Evolutionary conservation across 2,797 vertebrate species (phyloP).

Genomic region (Selene dorsalis): DNA sequence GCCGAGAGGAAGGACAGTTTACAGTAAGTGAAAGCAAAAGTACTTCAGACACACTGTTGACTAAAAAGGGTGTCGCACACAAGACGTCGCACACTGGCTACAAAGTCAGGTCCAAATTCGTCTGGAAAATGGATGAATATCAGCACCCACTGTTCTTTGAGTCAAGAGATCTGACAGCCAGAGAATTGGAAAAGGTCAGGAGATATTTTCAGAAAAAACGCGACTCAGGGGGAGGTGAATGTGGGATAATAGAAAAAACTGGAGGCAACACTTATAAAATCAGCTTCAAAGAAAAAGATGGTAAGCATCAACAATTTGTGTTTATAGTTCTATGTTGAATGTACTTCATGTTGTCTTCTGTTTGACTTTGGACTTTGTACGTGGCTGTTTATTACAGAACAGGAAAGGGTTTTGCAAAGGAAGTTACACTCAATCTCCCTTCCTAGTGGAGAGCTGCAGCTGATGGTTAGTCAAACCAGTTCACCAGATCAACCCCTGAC

Average conservation of each 20-base stretch:
- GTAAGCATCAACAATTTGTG: conserved; percentile 28
- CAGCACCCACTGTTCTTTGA: conserved; percentile 66
- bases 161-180: conserved; percentile 39
- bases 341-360: not conserved
- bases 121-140: conserved; percentile 39
- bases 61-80: accelerated
- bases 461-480: conserved; percentile 48
- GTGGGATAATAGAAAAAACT: conserved; percentile 47
- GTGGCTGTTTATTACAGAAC: conserved; percentile 47
- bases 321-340: not conserved
- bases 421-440: conserved; percentile 59
- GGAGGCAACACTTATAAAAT: conserved; percentile 52
- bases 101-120: not conserved
- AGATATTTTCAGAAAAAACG: conserved; percentile 64
- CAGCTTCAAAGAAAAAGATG: conserved; percentile 54
- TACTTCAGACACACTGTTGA: accelerated
- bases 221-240: conserved; percentile 70
- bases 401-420: conserved; percentile 68
- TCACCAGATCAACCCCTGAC: not conserved
- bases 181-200: conserved; percentile 45
- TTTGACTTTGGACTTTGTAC: not conserved
- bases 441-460: conserved; percentile 17
- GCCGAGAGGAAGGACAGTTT: accelerated
- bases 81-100: not conserved
- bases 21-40: not conserved